These are phyloP conservation scores for Nasalis larvatus DNA, from an alignment of 2,113 vertebrate genomes.

Conservation along the genomic window DNA sequence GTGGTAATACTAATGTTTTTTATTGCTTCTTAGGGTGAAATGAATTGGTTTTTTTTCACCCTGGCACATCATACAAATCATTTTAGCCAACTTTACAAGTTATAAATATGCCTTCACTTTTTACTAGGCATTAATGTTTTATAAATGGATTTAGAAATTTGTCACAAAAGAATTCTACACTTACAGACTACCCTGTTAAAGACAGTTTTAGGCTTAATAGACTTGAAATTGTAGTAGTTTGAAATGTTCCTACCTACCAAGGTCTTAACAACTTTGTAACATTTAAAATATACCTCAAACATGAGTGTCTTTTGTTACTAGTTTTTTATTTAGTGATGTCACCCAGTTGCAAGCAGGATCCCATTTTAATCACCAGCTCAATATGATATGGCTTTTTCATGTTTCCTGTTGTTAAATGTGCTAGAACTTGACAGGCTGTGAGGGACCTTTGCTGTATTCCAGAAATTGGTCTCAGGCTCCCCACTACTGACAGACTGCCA, in stretches of 20 bases:
- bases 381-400: slow-evolving; percentile 30
- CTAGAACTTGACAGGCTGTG: neutral
- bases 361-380: slow-evolving; percentile 35
- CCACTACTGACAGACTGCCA: slow-evolving; percentile 17
- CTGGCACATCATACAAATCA: slow-evolving; percentile 19
- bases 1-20: neutral
- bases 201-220: neutral
- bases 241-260: slow-evolving; percentile 40
- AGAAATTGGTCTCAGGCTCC: slow-evolving; percentile 32
- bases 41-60: slow-evolving; percentile 34
- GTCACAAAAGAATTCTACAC: slow-evolving; percentile 8
- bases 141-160: slow-evolving; percentile 30
- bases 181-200: slow-evolving; percentile 32
- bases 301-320: slow-evolving; percentile 35
- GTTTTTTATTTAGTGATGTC: slow-evolving; percentile 46
- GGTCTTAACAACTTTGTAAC: slow-evolving; percentile 17
- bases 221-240: neutral
- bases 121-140: slow-evolving; percentile 32
- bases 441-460: slow-evolving; percentile 4
- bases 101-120: slow-evolving; percentile 24
- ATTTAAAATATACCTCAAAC: slow-evolving; percentile 29
- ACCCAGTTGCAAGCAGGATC: slow-evolving; percentile 19
- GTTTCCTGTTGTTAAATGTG: slow-evolving; percentile 14
- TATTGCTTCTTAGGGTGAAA: slow-evolving; percentile 24
- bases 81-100: slow-evolving; percentile 55